Evolutionary conservation across 2,888 invertebrate genomes (phyloP).

Genomic region (Crematogaster levior): DNA sequence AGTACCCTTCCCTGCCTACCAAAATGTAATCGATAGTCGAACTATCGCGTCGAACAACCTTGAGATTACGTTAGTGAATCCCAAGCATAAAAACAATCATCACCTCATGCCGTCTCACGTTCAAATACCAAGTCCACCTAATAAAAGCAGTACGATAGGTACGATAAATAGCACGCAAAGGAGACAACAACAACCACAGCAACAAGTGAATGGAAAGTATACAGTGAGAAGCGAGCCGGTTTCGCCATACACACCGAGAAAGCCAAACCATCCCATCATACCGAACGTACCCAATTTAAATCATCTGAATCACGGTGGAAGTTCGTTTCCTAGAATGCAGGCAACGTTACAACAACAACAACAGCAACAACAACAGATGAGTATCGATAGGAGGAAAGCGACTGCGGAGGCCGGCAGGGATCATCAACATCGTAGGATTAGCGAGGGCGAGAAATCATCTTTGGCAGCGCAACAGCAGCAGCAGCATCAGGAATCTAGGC

Average conservation of each 20-base stretch:
- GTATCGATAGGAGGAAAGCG: constrained; percentile 80
- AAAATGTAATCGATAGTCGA: constrained; percentile 85
- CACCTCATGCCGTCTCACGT: constrained; percentile 61
- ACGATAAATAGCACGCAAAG: constrained; percentile 68
- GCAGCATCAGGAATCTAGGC: constrained; percentile 67
- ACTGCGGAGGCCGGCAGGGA: constrained; percentile 63
- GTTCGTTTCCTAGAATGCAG: constrained; percentile 67
- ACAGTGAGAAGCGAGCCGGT: constrained; percentile 86
- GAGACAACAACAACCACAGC: constrained; percentile 68
- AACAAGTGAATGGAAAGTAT: constrained; percentile 87
- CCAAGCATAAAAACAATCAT: constrained; percentile 77
- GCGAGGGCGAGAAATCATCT: constrained; percentile 80
- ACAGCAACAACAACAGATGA: constrained; percentile 76
- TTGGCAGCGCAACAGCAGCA: constrained; percentile 71
- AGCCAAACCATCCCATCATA: constrained; percentile 81
- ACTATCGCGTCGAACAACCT: constrained; percentile 89
- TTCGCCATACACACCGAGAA: constrained; percentile 82
- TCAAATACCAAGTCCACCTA: constrained; percentile 68
- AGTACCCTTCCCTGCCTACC: constrained; percentile 74
- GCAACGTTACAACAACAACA: constrained; percentile 58
- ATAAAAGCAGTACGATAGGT: constrained; percentile 60
- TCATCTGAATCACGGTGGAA: constrained; percentile 76
- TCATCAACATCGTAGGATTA: constrained; percentile 76
- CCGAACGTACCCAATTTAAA: constrained; percentile 84
- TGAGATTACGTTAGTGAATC: constrained; percentile 90